These are phyloP conservation scores for Hemiprocne comata DNA, from an alignment of 2,113 vertebrate genomes.

Conservation along the genomic window DNA sequence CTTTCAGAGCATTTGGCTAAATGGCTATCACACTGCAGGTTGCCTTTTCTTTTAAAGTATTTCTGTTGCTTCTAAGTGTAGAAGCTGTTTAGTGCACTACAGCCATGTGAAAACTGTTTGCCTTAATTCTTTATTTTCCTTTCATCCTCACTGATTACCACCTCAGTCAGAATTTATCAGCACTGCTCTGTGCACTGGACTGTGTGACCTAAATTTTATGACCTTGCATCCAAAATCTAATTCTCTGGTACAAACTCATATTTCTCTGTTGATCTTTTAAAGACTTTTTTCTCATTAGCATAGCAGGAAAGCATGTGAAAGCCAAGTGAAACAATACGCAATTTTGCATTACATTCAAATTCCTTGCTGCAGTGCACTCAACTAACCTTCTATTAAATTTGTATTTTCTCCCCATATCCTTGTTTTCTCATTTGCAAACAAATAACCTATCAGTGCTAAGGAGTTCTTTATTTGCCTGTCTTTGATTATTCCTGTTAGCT, in stretches of 20 bases:
- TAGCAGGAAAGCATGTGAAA: constrained; percentile 51
- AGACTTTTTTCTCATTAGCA: constrained; percentile 65
- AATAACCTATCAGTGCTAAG: not conserved
- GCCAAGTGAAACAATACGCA: constrained; percentile 55
- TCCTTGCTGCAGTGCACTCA: constrained; percentile 51
- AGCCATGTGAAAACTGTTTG: constrained; percentile 18
- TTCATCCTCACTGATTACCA: constrained; percentile 41
- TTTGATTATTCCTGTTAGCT: constrained; percentile 9
- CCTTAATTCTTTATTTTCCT: constrained; percentile 46
- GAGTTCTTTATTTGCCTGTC: not conserved
- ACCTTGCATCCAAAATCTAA: constrained; percentile 25
- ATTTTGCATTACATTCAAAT: constrained; percentile 56
- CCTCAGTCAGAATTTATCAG: constrained; percentile 56
- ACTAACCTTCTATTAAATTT: constrained; percentile 49
- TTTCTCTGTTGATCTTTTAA: constrained; percentile 60
- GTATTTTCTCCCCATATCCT: not conserved
- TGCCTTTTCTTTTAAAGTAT: not conserved
- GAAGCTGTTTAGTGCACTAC: not conserved
- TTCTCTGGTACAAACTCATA: constrained; percentile 52
- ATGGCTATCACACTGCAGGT: not conserved
- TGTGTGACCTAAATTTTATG: constrained; percentile 63
- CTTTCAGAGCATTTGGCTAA: constrained; percentile 12
- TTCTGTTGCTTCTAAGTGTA: not conserved
- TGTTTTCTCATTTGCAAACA: constrained; percentile 28
- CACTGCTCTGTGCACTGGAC: constrained; percentile 40